Base-by-base conservation (phyloP, 2,113 vertebrate genomes). In the Actenoides hombroni region DNA sequence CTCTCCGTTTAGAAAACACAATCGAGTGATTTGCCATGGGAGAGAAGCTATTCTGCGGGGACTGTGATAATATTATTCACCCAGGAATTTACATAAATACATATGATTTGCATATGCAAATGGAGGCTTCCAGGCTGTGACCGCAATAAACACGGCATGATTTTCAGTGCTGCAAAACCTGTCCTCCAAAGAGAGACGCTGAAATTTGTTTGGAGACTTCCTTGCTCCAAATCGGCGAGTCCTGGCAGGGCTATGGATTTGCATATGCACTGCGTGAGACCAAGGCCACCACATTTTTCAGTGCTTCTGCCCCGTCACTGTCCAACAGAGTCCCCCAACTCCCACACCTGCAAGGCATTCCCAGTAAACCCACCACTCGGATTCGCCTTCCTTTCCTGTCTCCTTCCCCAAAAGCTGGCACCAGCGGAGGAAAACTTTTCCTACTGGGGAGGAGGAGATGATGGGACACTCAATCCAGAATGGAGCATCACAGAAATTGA, bases 21-120 rank as follows among this genome's bases (percentile, higher is more conserved):
- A 95, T 87, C 81, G 3, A 49, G 49, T 59, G 85, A 93, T 95
- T 94, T 33, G 95, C 90, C 90, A 59, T 60, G 96, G 94, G 63
- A 93, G 75, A 86, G 71, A 54, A 78, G 29, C 67, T 54, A 1
- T 59, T 86, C 94, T 86, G 85, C 40, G 7, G 63, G 74, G 78
- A 40, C 79, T 21, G 75, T 17, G 85, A 92, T 86, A 70, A 92
- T 80, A 35, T 93, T 77, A 94, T 93, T 74, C 63, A 0, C 1
- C 6, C 25, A 0, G 0, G 2, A 83, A 97, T 96, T 95, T 94
- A 17, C 93, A 97, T 97, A 88, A 76, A 83, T 94, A 71, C 67
- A 90, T 93, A 56, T 35, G 20, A 90, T 97, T 93, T 96, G 84
- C 94, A 96, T 96, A 95, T 70, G 75, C 54, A 94, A 95, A 94